Evolutionary conservation across 2,113 vertebrate genomes (phyloP).

Genomic region (Meleagris gallopavo): DNA sequence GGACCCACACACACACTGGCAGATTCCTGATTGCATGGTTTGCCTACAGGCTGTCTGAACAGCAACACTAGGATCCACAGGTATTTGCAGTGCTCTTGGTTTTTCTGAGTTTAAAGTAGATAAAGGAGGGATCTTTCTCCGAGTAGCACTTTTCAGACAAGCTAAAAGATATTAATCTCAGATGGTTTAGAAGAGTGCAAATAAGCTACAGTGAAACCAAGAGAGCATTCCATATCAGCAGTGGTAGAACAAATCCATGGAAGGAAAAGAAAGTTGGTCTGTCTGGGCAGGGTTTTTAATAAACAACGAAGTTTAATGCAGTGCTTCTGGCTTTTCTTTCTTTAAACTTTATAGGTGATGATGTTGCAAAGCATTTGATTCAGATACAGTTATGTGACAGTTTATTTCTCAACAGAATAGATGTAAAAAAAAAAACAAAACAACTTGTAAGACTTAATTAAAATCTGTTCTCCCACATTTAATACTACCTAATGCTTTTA

Average conservation of each 20-base stretch:
- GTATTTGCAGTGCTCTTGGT: too few species aligned
- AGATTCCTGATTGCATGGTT: fast-evolving
- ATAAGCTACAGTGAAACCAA: background rate
- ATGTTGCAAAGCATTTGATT: constrained; percentile 26
- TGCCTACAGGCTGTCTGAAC: background rate
- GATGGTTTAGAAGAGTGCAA: background rate
- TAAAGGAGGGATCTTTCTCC: background rate
- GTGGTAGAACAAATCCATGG: background rate
- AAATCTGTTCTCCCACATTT: constrained; percentile 73
- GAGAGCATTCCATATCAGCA: background rate
- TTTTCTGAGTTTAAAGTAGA: background rate
- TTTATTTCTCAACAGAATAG: constrained; percentile 53
- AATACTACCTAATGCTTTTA: constrained; percentile 76
- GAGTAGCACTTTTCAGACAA: background rate
- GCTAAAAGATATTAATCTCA: background rate
- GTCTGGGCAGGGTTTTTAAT: background rate
- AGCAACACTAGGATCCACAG: background rate
- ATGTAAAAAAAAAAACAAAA: constrained; percentile 53
- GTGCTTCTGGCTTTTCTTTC: background rate
- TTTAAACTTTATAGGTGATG: background rate
- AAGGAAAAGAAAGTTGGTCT: background rate
- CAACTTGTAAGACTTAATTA: constrained; percentile 72
- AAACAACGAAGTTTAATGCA: background rate
- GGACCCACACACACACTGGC: fast-evolving
- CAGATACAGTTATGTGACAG: constrained; percentile 14